A percentile compares a stretch with the other conserved stretches of the same genome.
phyloP scores from a whole-genome alignment of 2,797 vertebrate genomes.

The Chromobotia macracanthus region DNA sequence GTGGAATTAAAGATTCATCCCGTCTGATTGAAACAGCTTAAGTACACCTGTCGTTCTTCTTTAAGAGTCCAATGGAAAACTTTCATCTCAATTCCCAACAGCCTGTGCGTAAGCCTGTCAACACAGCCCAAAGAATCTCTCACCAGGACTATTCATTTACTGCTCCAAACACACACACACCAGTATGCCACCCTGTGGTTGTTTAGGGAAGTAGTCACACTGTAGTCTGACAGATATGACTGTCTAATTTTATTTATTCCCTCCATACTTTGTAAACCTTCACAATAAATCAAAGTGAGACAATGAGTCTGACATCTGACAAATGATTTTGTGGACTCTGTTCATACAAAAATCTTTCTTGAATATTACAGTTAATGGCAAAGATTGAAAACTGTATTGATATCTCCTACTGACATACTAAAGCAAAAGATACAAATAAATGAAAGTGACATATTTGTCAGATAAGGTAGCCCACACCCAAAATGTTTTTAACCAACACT shows the following conservation, averaged over 20 bases:
- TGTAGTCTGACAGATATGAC: background rate
- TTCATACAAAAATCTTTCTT: too few relatives aligned
- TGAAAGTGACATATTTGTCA: too few relatives aligned
- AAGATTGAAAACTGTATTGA: too few relatives aligned
- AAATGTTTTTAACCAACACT: too few relatives aligned
- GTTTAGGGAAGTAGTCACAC: background rate
- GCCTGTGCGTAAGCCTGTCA: conserved; percentile 41
- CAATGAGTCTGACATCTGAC: too few relatives aligned
- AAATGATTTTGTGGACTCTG: too few relatives aligned
- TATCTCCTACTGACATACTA: too few relatives aligned
- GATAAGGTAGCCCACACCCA: too few relatives aligned
- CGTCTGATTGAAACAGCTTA: conserved; percentile 52
- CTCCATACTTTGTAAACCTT: background rate
- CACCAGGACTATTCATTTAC: conserved; percentile 30
- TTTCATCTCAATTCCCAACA: conserved; percentile 45
- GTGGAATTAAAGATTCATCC: conserved; percentile 42
- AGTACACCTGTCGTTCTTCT: conserved; percentile 51
- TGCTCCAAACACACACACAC: conserved; percentile 4
- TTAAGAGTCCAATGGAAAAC: conserved; percentile 46
- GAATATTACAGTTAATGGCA: too few relatives aligned
- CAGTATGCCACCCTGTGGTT: conserved; percentile 46
- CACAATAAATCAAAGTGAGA: too few relatives aligned
- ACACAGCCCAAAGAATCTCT: conserved; percentile 36
- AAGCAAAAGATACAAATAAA: too few relatives aligned
- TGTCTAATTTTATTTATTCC: background rate